Evolutionary conservation across 2,888 invertebrate species (phyloP).

Genomic region (Willowsia nigromaculata): DNA sequence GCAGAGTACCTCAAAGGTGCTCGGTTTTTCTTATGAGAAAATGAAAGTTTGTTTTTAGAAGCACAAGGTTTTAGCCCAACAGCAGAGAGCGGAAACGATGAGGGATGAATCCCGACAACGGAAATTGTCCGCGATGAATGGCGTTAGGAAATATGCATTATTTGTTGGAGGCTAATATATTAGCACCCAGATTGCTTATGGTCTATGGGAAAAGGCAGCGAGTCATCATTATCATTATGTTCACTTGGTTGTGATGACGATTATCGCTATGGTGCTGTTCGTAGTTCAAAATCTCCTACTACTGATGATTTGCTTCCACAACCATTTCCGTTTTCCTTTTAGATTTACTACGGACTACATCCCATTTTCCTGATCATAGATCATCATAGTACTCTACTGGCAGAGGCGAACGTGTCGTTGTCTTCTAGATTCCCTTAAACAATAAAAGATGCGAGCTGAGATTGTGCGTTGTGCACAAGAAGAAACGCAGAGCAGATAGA

Average conservation of each 20-base stretch:
- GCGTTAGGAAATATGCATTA: slow-evolving; percentile 62
- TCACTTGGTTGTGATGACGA: not conserved
- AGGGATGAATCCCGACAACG: slow-evolving; percentile 37
- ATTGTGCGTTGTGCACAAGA: not conserved
- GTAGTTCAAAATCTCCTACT: slow-evolving; percentile 22
- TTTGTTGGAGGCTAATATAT: slow-evolving; percentile 56
- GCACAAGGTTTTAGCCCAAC: not conserved
- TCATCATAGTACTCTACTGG: not conserved
- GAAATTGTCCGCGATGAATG: slow-evolving; percentile 58
- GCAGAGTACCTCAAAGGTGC: too few species aligned
- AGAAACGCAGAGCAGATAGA: too few species aligned
- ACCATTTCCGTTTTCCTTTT: slow-evolving; percentile 50
- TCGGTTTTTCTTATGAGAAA: too few species aligned
- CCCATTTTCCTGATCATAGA: not conserved
- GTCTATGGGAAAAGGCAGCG: not conserved
- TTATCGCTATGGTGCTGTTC: not conserved
- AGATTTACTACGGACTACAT: not conserved
- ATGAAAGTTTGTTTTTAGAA: too few species aligned
- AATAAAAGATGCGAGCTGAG: not conserved
- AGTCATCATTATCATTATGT: not conserved
- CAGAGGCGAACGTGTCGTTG: not conserved
- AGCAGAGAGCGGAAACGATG: not conserved
- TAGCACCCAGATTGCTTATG: slow-evolving; percentile 7
- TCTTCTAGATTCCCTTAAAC: not conserved
- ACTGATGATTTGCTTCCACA: slow-evolving; percentile 58